A percentile compares a stretch with the other conserved stretches of the same genome.
These are phyloP conservation scores for Agrenia bidenticulata DNA, from an alignment of 2,888 invertebrate genomes.

Conservation along the genomic window DNA sequence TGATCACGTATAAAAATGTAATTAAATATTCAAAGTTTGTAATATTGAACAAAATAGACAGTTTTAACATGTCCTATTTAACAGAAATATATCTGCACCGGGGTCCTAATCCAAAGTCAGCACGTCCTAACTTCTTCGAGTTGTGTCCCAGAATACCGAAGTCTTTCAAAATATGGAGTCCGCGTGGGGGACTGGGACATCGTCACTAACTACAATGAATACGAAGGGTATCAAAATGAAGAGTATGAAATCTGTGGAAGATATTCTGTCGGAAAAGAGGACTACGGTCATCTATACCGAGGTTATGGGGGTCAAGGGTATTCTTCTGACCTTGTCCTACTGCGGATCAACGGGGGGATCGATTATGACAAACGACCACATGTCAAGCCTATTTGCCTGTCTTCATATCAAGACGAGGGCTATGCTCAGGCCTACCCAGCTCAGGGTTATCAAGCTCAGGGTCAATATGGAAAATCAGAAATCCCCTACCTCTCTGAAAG, in stretches of 20 bases:
- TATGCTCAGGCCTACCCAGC: neutral
- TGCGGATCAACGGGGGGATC: neutral
- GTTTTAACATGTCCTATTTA: too few relatives aligned
- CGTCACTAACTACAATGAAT: slow-evolving; percentile 46
- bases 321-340: neutral
- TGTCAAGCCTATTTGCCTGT: slow-evolving; percentile 21
- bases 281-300: too few relatives aligned
- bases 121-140: slow-evolving; percentile 36
- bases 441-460: too few relatives aligned
- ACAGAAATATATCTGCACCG: slow-evolving; percentile 45
- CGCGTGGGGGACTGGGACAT: slow-evolving; percentile 48
- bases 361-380: slow-evolving; percentile 19
- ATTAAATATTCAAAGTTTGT: slow-evolving; percentile 11
- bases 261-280: too few relatives aligned
- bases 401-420: slow-evolving; percentile 13
- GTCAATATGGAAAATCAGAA: too few relatives aligned
- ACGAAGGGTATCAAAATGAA: slow-evolving; percentile 44
- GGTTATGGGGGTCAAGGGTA: neutral
- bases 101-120: slow-evolving; percentile 33
- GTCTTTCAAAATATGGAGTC: slow-evolving; percentile 35
- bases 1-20: slow-evolving; percentile 45
- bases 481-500: too few relatives aligned
- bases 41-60: neutral
- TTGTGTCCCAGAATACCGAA: slow-evolving; percentile 28
- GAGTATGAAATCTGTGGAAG: slow-evolving; percentile 34